Evolutionary conservation across 2,797 vertebrate species (phyloP).

Genomic region (Mormyrops attenuatus): DNA sequence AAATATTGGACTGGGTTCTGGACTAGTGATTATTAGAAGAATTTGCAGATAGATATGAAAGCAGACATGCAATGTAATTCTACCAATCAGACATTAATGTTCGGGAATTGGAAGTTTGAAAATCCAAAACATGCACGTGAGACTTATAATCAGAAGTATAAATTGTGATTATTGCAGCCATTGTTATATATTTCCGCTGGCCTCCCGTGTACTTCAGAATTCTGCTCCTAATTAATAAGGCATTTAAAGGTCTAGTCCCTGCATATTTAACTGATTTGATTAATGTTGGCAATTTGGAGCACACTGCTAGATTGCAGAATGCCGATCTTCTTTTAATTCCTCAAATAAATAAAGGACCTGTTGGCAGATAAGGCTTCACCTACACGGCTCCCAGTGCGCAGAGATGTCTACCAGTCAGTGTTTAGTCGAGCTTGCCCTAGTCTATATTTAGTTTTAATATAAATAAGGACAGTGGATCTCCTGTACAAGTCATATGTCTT

Average conservation of each 20-base stretch:
- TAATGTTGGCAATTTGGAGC: background rate
- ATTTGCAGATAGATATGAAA: background rate
- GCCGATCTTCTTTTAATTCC: background rate
- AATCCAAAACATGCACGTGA: background rate
- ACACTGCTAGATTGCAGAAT: background rate
- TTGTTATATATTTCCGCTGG: background rate
- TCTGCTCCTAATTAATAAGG: background rate
- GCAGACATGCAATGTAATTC: background rate
- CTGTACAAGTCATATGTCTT: background rate
- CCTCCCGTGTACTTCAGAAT: background rate
- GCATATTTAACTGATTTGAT: conserved; percentile 10
- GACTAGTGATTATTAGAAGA: background rate
- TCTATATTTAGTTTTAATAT: conserved; percentile 1
- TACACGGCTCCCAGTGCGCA: background rate
- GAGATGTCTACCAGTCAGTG: background rate
- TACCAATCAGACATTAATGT: background rate
- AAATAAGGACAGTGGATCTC: background rate
- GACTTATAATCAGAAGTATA: background rate
- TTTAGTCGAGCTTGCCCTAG: background rate
- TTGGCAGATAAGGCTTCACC: background rate
- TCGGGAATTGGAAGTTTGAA: background rate
- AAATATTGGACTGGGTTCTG: background rate
- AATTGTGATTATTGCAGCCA: background rate
- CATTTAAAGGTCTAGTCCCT: background rate
- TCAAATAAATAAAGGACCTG: background rate